Evolutionary conservation across 2,113 vertebrate species (phyloP).

Genomic region (Typhlomys cinereus): DNA sequence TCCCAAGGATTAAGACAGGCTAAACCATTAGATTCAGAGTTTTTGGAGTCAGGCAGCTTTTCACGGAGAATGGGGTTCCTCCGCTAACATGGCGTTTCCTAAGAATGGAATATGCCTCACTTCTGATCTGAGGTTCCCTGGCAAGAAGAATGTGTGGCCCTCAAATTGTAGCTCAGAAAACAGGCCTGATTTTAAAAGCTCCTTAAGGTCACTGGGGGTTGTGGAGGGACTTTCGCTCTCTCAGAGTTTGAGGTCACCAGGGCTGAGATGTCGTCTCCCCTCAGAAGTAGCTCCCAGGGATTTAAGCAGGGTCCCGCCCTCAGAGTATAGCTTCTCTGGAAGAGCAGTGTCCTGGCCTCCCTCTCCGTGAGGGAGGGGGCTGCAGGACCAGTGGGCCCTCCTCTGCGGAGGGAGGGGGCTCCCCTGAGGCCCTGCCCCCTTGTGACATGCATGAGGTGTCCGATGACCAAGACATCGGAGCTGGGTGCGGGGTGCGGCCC

Average conservation of each 20-base stretch:
- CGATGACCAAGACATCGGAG: constrained; percentile 70
- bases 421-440: constrained; percentile 73
- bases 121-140: constrained; percentile 33
- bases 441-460: constrained; percentile 74
- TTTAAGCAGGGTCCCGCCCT: constrained; percentile 16
- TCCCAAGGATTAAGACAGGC: background rate
- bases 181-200: constrained; percentile 5
- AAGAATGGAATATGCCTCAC: background rate
- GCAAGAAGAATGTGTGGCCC: background rate
- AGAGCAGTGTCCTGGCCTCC: constrained; percentile 21
- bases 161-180: constrained; percentile 21
- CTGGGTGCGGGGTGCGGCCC: constrained; percentile 76
- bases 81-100: background rate
- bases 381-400: constrained; percentile 35
- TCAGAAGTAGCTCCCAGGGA: constrained; percentile 34
- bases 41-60: background rate
- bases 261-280: constrained; percentile 37
- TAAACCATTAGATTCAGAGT: background rate
- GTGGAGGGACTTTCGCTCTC: constrained; percentile 5
- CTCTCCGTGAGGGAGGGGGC: constrained; percentile 60
- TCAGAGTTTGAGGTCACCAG: constrained; percentile 48
- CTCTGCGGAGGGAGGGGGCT: constrained; percentile 2
- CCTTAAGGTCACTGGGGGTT: background rate
- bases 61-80: background rate
- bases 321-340: background rate